These are phyloP conservation scores for Ahaetulla prasina DNA, from an alignment of 2,113 vertebrate genomes.

Conservation along the genomic window DNA sequence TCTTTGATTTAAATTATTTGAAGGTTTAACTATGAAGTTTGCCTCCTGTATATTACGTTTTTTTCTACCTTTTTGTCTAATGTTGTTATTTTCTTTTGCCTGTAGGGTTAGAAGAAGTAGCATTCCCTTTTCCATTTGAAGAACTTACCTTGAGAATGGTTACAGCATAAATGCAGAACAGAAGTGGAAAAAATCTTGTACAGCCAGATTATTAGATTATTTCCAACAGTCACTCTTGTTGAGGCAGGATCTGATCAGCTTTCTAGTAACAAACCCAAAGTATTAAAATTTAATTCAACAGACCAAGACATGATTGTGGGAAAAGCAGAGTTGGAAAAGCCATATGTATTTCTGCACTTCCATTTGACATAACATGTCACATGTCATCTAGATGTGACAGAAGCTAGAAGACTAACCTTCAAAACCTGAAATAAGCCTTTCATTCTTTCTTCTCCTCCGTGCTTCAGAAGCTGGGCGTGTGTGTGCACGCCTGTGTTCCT, in stretches of 20 bases:
- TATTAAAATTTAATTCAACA: neutral
- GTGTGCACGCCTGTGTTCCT: too few relatives aligned
- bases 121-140: neutral
- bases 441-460: too few relatives aligned
- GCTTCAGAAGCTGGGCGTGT: too few relatives aligned
- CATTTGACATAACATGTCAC: neutral
- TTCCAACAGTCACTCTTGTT: neutral
- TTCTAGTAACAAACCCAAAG: neutral
- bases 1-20: neutral
- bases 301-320: neutral
- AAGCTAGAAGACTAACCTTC: neutral
- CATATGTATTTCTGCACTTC: neutral
- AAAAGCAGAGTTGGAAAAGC: neutral
- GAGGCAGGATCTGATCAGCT: neutral
- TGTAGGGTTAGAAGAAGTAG: neutral
- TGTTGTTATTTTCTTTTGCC: neutral
- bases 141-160: neutral
- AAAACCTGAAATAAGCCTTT: neutral
- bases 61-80: neutral
- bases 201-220: neutral
- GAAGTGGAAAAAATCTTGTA: neutral
- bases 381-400: neutral
- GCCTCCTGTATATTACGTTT: neutral
- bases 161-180: neutral
- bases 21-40: neutral